These are phyloP conservation scores for Lissonota sp. DNA, from an alignment of 2,888 invertebrate species.

Conservation along the genomic window DNA sequence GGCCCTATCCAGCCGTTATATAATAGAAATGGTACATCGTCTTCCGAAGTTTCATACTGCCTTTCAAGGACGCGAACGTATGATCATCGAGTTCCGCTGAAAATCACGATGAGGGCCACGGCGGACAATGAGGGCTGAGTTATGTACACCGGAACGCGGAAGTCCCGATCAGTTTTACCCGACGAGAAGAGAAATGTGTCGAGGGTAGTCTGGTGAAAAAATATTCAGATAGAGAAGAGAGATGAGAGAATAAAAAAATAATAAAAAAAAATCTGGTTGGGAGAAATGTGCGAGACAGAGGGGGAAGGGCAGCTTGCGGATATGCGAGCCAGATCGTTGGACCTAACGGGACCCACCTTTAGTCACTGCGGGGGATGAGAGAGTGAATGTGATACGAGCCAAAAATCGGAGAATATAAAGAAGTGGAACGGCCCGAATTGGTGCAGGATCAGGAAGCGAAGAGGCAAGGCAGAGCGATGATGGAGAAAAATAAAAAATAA, in stretches of 20 bases:
- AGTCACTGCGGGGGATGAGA: constrained; percentile 52
- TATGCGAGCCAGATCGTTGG: constrained; percentile 27
- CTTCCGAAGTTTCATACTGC: constrained; percentile 3
- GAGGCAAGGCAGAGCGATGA: constrained; percentile 30
- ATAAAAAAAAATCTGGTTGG: neutral
- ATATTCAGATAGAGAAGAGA: constrained; percentile 3
- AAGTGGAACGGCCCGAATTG: constrained; percentile 31
- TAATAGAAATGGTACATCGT: constrained; percentile 8
- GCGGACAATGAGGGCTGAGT: constrained; percentile 21
- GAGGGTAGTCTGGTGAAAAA: constrained; percentile 29
- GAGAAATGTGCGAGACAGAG: constrained; percentile 16
- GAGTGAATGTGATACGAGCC: constrained; percentile 12
- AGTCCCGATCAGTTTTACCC: constrained; percentile 31
- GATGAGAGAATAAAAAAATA: constrained; percentile 30
- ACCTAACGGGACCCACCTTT: constrained; percentile 61
- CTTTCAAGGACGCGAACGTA: constrained; percentile 25
- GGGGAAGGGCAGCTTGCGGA: constrained; percentile 60
- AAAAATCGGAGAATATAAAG: constrained; percentile 24
- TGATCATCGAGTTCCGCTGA: constrained; percentile 46
- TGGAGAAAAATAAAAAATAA: constrained; percentile 8
- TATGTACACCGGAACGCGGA: constrained; percentile 53
- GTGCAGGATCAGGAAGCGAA: constrained; percentile 39
- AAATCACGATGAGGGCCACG: constrained; percentile 48
- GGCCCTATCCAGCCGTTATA: constrained; percentile 13
- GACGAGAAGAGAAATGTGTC: constrained; percentile 13